Evolutionary conservation across 2,797 vertebrate species (phyloP), one percentile per base, ranked within the genome.

Genomic region (Hipposideros larvatus): DNA sequence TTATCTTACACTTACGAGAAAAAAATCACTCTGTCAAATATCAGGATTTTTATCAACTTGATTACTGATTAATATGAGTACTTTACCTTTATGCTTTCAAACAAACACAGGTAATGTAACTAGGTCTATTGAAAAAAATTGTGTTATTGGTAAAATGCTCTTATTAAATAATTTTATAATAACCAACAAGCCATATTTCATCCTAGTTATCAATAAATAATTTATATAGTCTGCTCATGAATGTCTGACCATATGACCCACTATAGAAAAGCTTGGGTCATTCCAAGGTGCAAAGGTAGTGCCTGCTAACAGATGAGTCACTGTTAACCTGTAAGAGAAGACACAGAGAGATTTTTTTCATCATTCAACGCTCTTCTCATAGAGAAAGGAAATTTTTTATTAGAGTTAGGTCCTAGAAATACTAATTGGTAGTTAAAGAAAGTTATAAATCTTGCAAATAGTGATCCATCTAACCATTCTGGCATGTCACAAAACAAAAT

Each of bases 161-260:
- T 93, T 71, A 48, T 66, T 68, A 88, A 86, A 53, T 77, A 46
- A 79, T 84, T n/a, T 66, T 82, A 0, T 87, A 95, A 75, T n/a
- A 91, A 59, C 16, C 37, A 75, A 63, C 26, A 74, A 59, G 11
- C 21, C 61, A 24, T 75, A 34, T 86, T 59, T 88, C 26, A 93
- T 7, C 18, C 75, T 26, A 34, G 4, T 71, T 79, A 84, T 18
- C 21, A 88, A 24, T 79, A 79, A 75, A 31, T 53, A 34, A 65
- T 80, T 87, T 77, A 77, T 11, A 57, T 65, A 70, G 16, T 31
- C n/a, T 34, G 7, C 15, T 3, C 2, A 26, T 24, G 10, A 13
- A 37, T 86, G 15, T 89, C 24, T 91, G 74, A 57, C 86, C 53
- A 66, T 10, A 6, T 75, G n/a, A 51, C 13, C 46, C 4, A 37